Conservation (phyloP, 2,797 vertebrate species). For the Neosalanx taihuensis region DNA sequence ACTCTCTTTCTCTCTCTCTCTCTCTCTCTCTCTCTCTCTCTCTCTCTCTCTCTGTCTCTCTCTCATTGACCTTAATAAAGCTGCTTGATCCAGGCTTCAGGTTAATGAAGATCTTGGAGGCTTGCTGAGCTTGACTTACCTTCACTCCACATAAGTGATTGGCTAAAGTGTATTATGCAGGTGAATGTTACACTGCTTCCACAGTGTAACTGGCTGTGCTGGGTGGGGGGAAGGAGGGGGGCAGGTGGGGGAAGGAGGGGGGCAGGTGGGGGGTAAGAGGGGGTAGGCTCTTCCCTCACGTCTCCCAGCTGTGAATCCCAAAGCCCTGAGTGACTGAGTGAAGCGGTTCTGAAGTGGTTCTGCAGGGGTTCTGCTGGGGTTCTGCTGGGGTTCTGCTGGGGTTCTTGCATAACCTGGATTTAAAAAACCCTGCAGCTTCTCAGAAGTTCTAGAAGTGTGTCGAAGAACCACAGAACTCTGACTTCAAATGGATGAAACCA, state of each 20-base stretch:
- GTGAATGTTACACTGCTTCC: background rate
- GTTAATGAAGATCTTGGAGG: slow-evolving; percentile 6
- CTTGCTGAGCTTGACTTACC: slow-evolving; percentile 16
- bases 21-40: no score
- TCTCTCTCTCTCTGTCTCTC: background rate
- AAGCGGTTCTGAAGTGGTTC: no score
- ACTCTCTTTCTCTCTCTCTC: no score
- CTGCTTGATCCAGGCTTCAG: slow-evolving; percentile 9
- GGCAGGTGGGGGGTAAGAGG: background rate
- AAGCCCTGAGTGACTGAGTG: background rate
- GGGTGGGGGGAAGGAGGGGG: background rate
- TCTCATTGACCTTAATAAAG: slow-evolving; percentile 10
- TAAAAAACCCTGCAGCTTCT: no score
- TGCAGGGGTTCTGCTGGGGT: no score
- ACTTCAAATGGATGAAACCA: slow-evolving; percentile 19
- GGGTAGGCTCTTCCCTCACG: no score
- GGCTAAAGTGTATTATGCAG: slow-evolving; percentile 10
- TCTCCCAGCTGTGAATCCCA: no score
- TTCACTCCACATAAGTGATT: slow-evolving; percentile 3
- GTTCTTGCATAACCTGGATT: no score
- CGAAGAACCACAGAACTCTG: no score
- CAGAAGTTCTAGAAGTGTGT: no score
- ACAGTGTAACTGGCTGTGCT: background rate
- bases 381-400: no score
- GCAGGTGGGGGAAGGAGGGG: background rate